phyloP scores from a whole-genome alignment of 2,888 invertebrate species.

The Stenurella melanura region DNA sequence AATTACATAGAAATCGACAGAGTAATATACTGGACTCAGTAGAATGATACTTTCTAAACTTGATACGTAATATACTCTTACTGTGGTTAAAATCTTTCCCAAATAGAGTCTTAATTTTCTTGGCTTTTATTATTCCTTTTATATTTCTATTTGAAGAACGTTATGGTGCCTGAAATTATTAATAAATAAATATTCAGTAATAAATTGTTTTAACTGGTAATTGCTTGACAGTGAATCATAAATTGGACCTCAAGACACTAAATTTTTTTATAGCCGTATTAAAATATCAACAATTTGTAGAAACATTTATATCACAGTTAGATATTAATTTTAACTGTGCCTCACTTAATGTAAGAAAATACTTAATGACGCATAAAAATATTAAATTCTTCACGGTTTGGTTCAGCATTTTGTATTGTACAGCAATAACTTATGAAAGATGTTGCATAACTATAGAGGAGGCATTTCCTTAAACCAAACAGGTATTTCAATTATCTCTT shows the following conservation, averaged over 20 bases:
- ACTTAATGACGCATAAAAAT: constrained; percentile 25
- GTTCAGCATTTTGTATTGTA: constrained; percentile 8
- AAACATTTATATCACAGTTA: neutral
- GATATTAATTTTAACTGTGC: neutral
- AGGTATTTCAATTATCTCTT: constrained; percentile 14
- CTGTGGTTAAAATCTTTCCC: too few species aligned
- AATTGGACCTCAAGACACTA: neutral
- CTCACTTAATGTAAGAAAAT: neutral
- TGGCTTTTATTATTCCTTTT: too few species aligned
- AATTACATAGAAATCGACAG: too few species aligned
- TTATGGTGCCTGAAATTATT: too few species aligned
- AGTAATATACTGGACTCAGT: too few species aligned
- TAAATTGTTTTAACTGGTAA: neutral
- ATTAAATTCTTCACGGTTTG: constrained; percentile 11
- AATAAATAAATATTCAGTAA: neutral
- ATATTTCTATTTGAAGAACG: too few species aligned
- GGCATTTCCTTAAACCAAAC: constrained; percentile 19
- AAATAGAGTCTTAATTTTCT: too few species aligned
- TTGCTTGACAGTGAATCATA: neutral
- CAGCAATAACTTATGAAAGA: constrained; percentile 13
- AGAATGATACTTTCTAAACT: too few species aligned
- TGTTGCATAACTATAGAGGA: neutral
- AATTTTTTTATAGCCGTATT: neutral
- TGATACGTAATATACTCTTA: too few species aligned
- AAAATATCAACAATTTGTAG: neutral